Evolutionary conservation across 2,797 vertebrate species (phyloP), one percentile per base, ranked within the genome.

Genomic region (Alexandromys oeconomus): DNA sequence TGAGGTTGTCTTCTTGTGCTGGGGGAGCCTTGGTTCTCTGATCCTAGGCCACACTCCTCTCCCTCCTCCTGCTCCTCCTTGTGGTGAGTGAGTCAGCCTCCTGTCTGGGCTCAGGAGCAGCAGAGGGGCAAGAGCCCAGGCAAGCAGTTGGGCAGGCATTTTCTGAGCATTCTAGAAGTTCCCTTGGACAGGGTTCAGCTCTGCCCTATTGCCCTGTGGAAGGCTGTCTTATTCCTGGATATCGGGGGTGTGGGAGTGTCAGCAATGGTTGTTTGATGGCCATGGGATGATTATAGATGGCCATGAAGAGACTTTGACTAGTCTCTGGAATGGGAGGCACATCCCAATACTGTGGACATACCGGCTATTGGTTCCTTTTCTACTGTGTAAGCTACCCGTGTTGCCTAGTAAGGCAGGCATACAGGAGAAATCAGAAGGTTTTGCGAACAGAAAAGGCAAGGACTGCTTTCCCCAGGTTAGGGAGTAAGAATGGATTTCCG

Each of bases 41-140:
- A 87, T 34, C 54, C 27, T 57, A n/a, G 80, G 86, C 92, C 65
- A 91, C 91, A 29, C 80, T 95, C 76, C 74, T 74, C 78, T 87
- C 94, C 46, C 71, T 89, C 46, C 27, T 85, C 59, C 67, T 73
- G 96, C 97, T 97, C 91, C 95, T 97, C 95, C 73, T n/a, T 96
- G 97, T 7, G 97, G 98, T 97, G 97, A 96, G 96, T 98, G 97
- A 98, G 97, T 98, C 98, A 98, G 96, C 97, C 97, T 98, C 95
- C 97, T 97, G 97, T 97, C 98, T 98, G 97, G 92, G 97, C 97
- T 97, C 96, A 96, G 93, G 86, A 91, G 95, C 96, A 95, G 98
- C 96, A 97, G 97, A 97, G 95, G 95, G 98, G 97, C 98, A 93
- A 95, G 93, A 97, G 97, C 97, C 96, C 93, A 96, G 94, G 96